Conservation (phyloP, 1,140 invertebrate genomes). For the Geopemphigus sp. region DNA sequence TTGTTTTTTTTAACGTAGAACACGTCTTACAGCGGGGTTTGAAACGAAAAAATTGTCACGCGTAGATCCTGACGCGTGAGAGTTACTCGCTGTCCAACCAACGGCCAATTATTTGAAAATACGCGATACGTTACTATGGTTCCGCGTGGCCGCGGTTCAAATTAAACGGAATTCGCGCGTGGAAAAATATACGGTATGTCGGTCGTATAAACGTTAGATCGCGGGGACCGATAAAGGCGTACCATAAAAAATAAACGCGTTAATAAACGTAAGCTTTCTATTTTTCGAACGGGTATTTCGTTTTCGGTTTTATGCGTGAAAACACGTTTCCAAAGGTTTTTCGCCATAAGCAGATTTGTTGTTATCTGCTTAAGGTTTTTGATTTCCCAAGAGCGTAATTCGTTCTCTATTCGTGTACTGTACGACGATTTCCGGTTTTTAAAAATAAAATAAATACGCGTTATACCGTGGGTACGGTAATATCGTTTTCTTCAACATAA, state of each 20-base stretch:
- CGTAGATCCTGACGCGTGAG: too few species aligned
- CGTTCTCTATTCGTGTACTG: neutral
- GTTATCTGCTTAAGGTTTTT: conserved; percentile 4
- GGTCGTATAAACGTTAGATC: neutral
- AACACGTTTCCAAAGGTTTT: neutral
- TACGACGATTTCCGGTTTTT: conserved; percentile 1
- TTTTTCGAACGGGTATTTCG: neutral
- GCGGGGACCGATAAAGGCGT: neutral
- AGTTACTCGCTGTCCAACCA: too few species aligned
- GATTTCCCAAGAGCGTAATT: conserved; percentile 10
- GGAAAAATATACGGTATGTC: neutral
- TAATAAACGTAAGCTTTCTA: neutral
- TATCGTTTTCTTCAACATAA: neutral
- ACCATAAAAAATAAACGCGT: neutral
- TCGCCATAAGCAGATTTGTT: neutral
- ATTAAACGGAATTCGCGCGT: too few species aligned
- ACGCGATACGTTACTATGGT: too few species aligned
- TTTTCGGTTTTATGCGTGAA: neutral
- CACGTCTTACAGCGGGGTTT: too few species aligned
- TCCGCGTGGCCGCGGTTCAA: too few species aligned
- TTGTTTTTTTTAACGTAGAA: too few species aligned
- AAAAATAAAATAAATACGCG: neutral
- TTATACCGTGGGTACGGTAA: neutral
- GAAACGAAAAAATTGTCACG: too few species aligned
- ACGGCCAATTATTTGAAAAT: too few species aligned